Conservation (phyloP, 2,888 invertebrate genomes). For the Poecilus cupreus region DNA sequence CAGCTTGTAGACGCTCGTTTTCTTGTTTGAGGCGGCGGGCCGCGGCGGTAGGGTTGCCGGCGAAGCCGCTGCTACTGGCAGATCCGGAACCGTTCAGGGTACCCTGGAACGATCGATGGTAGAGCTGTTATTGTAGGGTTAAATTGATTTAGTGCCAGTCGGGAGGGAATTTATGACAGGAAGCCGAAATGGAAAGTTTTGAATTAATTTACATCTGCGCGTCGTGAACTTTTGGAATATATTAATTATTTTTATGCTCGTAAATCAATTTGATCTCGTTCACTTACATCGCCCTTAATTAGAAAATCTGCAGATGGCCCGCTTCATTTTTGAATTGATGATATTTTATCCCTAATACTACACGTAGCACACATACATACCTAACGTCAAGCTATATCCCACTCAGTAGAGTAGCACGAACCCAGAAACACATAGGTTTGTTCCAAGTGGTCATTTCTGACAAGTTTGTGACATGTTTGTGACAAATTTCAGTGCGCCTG, state of each 20-base stretch:
- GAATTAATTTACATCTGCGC: not conserved
- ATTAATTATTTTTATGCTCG: not conserved
- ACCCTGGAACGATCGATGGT: not conserved
- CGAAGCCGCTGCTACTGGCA: slow-evolving; percentile 5
- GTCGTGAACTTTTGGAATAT: not conserved
- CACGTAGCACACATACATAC: too few species aligned
- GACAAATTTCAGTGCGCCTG: too few species aligned
- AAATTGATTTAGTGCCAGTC: slow-evolving; percentile 5
- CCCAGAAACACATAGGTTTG: too few species aligned
- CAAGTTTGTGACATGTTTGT: too few species aligned
- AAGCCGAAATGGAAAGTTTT: not conserved
- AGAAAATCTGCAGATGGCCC: too few species aligned
- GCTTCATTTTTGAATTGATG: not conserved
- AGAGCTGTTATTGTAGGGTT: not conserved
- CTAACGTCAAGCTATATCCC: too few species aligned
- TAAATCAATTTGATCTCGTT: not conserved
- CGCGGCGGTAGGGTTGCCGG: slow-evolving; percentile 72
- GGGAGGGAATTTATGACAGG: not conserved
- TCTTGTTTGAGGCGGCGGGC: slow-evolving; percentile 81
- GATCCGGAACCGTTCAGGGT: not conserved
- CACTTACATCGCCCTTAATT: not conserved
- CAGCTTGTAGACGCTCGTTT: slow-evolving; percentile 85
- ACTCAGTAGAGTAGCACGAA: too few species aligned
- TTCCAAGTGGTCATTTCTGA: too few species aligned
- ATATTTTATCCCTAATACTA: too few species aligned